Percentiles rank a stretch among this genome's conserved stretches.
These are phyloP conservation scores for Menidia menidia DNA, from an alignment of 2,797 vertebrate species.

Conservation along the genomic window DNA sequence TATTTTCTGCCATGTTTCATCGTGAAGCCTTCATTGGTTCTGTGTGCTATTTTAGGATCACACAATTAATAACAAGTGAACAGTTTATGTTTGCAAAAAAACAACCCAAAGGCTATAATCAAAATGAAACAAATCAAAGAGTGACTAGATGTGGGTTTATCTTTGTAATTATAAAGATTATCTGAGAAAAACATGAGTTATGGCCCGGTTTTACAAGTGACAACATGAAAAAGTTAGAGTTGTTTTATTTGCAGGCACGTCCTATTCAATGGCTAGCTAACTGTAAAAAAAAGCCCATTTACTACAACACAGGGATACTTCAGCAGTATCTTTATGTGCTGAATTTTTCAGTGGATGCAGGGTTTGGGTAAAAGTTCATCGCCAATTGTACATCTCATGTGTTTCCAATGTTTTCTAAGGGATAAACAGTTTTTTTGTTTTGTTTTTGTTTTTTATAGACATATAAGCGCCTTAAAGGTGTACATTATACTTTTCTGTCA, in stretches of 20 bases:
- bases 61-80: constrained; percentile 7
- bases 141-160: neutral
- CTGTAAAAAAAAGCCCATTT: neutral
- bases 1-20: neutral
- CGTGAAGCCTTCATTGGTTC: neutral
- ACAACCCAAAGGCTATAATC: neutral
- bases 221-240: neutral
- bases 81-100: neutral
- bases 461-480: neutral
- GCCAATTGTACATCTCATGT: neutral
- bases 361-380: neutral
- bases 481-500: neutral
- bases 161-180: neutral
- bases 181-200: neutral
- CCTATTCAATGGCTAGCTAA: neutral
- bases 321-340: neutral
- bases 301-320: neutral
- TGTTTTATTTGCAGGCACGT: neutral
- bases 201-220: neutral
- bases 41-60: constrained; percentile 2
- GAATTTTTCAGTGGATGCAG: neutral
- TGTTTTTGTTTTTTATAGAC: neutral
- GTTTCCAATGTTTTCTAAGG: too few species aligned
- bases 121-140: neutral
- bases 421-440: neutral